Evolutionary conservation across 2,113 vertebrate genomes (phyloP).

Genomic region (Gobio gobio): DNA sequence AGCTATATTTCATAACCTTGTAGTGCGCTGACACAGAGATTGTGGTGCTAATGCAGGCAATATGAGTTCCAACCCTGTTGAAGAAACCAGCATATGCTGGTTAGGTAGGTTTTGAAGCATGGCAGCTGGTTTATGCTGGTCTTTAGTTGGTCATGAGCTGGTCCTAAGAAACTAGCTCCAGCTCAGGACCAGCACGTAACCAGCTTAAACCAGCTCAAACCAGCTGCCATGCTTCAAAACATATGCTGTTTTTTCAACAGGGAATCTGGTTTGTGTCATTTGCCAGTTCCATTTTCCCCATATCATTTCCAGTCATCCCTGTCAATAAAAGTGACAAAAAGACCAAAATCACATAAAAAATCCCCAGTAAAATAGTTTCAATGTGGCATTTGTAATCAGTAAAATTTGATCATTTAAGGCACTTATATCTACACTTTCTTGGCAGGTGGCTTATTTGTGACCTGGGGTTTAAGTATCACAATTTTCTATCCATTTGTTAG

Average conservation of each 20-base stretch:
- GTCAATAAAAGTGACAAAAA: background rate
- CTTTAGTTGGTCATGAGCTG: no score
- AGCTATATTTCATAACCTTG: background rate
- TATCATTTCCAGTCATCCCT: background rate
- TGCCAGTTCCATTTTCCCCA: background rate
- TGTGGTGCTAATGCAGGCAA: background rate
- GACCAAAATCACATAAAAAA: background rate
- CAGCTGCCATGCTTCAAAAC: no score
- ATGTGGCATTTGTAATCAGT: background rate
- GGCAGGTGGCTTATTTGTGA: slow-evolving; percentile 3
- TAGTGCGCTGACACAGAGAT: background rate
- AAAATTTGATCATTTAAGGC: background rate
- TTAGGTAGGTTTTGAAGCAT: no score
- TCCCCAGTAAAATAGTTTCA: background rate
- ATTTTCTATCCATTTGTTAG: background rate
- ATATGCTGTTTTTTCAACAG: no score
- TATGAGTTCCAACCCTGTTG: background rate
- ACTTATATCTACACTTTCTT: background rate
- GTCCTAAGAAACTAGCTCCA: no score
- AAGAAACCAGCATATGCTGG: no score
- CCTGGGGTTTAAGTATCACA: background rate
- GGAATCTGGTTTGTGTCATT: background rate
- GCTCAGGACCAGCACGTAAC: no score
- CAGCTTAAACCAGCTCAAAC: no score
- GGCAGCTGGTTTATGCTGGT: no score